phyloP scores from a whole-genome alignment of 2,888 invertebrate genomes.

The Stenodema calcarata region DNA sequence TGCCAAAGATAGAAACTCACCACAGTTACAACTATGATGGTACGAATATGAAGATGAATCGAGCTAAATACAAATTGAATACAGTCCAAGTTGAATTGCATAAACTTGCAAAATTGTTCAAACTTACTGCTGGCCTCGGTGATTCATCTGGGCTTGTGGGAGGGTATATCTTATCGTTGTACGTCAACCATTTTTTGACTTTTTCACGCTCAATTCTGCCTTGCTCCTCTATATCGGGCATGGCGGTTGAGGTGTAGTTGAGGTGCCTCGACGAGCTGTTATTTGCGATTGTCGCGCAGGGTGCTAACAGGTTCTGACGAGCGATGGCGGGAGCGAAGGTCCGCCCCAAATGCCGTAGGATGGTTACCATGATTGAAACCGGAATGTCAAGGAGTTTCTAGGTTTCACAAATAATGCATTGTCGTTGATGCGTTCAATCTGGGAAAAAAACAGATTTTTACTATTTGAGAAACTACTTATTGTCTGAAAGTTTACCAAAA shows the following conservation, averaged over 20 bases:
- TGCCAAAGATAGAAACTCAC: too few species aligned
- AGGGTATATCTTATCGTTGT: constrained; percentile 81
- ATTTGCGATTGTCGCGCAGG: not conserved
- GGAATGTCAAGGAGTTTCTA: not conserved
- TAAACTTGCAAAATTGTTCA: not conserved
- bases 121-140: constrained; percentile 82
- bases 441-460: too few species aligned
- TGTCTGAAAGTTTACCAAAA: too few species aligned
- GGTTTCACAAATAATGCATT: not conserved
- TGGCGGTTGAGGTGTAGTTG: not conserved
- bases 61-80: too few species aligned
- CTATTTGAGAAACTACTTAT: too few species aligned
- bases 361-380: not conserved
- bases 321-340: not conserved
- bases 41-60: too few species aligned
- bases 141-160: constrained; percentile 77
- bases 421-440: not conserved
- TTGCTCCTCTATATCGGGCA: constrained; percentile 49
- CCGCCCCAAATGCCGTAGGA: not conserved
- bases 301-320: not conserved
- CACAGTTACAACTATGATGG: too few species aligned
- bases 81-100: not conserved
- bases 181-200: constrained; percentile 56
- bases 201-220: not conserved
- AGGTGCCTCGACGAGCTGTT: not conserved